phyloP scores from a whole-genome alignment of 2,113 vertebrate genomes.

The Amblyornis subalaris region DNA sequence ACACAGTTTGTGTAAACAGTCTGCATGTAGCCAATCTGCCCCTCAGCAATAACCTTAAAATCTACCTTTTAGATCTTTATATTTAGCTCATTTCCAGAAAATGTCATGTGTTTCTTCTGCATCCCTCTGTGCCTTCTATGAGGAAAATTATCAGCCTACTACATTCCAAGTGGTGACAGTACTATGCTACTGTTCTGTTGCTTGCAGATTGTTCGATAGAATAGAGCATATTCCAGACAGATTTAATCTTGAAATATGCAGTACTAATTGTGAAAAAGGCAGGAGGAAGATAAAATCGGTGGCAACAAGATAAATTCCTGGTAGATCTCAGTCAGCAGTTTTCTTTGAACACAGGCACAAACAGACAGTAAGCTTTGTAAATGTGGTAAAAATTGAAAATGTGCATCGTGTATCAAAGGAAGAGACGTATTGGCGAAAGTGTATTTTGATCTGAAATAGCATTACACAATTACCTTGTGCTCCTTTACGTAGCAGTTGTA shows the following conservation, averaged over 20 bases:
- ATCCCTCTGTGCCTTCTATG: not conserved
- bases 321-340: not conserved
- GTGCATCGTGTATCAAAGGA: not conserved
- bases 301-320: not conserved
- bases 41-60: not conserved
- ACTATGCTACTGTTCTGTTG: not conserved
- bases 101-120: not conserved
- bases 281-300: constrained; percentile 6
- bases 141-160: not conserved
- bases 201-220: not conserved
- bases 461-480: not conserved
- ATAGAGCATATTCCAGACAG: not conserved
- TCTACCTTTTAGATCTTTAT: not conserved
- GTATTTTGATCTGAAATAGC: not conserved
- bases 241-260: constrained; percentile 24
- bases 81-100: not conserved
- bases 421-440: not conserved
- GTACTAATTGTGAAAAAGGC: constrained; percentile 15
- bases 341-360: not conserved
- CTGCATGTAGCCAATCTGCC: not conserved
- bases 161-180: not conserved
- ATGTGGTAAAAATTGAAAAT: not conserved
- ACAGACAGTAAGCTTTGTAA: not conserved
- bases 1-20: not conserved
- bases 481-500: not conserved